phyloP scores from a whole-genome alignment of 2,797 vertebrate genomes.

The Tauraco hartlaubi region DNA sequence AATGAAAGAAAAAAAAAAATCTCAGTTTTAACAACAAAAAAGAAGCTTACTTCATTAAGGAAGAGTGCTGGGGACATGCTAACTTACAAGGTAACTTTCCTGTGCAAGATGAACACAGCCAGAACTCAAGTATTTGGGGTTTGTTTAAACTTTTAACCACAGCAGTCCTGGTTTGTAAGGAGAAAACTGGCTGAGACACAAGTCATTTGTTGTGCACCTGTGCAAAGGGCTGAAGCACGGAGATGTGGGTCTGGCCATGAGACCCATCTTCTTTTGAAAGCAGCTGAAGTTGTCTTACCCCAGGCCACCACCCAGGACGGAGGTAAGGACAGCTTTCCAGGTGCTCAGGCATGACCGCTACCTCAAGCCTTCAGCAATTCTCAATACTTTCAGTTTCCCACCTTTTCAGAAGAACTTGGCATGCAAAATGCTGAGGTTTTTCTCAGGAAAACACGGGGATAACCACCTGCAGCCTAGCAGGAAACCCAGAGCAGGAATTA shows the following conservation, averaged over 20 bases:
- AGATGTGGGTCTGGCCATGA: neutral
- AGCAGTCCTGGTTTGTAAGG: neutral
- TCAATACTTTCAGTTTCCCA: neutral
- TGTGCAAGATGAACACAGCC: neutral
- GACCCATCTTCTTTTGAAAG: neutral
- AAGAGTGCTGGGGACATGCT: neutral
- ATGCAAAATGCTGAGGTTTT: neutral
- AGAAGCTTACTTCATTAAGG: neutral
- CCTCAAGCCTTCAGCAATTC: neutral
- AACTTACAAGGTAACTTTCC: neutral
- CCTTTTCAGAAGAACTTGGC: neutral
- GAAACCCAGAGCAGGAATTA: neutral
- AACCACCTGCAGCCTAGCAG: neutral
- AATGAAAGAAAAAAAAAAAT: neutral
- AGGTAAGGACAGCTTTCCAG: neutral
- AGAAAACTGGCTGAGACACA: neutral
- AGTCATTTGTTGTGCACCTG: neutral
- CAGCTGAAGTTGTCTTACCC: neutral
- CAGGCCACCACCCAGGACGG: neutral
- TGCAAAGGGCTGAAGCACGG: neutral
- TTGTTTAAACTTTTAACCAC: neutral
- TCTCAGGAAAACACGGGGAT: neutral
- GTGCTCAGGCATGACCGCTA: neutral
- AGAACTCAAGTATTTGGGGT: neutral
- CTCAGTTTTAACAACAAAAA: slow-evolving; percentile 3